A percentile compares a stretch with the other conserved stretches of the same genome.
Evolutionary conservation across 2,113 vertebrate genomes (phyloP).

Genomic region (Gadus chalcogrammus): DNA sequence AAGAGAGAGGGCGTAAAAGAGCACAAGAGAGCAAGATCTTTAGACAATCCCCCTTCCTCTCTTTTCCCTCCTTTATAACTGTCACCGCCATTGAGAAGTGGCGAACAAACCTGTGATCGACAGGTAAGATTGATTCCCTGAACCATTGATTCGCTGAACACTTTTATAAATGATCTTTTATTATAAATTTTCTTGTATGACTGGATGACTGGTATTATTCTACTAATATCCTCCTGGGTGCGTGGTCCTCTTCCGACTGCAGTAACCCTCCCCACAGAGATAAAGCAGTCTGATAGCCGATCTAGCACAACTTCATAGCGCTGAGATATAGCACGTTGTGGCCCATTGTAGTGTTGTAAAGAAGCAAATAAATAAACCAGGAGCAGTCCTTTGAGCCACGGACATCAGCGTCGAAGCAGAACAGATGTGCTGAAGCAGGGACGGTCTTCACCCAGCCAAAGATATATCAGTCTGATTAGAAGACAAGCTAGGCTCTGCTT

Average conservation of each 20-base stretch:
- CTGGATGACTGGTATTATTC: background rate
- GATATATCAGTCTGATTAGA: too few species aligned
- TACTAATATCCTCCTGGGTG: background rate
- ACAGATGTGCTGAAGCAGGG: conserved; percentile 8
- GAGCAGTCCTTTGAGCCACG: conserved; percentile 33
- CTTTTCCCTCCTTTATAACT: too few species aligned
- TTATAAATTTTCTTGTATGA: conserved; percentile 3
- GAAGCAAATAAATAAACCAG: conserved; percentile 56
- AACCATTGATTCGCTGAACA: too few species aligned
- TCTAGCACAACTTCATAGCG: conserved; percentile 34
- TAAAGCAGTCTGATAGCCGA: conserved; percentile 38
- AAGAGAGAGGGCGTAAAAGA: too few species aligned
- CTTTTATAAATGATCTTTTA: conserved; percentile 1
- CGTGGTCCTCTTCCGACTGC: background rate
- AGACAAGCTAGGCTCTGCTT: too few species aligned
- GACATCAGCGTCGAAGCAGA: conserved; percentile 15
- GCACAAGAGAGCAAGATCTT: too few species aligned
- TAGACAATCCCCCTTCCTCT: too few species aligned
- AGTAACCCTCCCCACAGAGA: conserved; percentile 23
- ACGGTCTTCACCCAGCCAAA: too few species aligned
- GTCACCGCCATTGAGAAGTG: too few species aligned
- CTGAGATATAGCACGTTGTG: conserved; percentile 6
- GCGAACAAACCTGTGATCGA: too few species aligned
- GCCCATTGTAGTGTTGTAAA: conserved; percentile 36
- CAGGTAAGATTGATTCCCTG: too few species aligned